Conservation (phyloP, 1,140 invertebrate genomes). For the Hylyphantes graminicola region DNA sequence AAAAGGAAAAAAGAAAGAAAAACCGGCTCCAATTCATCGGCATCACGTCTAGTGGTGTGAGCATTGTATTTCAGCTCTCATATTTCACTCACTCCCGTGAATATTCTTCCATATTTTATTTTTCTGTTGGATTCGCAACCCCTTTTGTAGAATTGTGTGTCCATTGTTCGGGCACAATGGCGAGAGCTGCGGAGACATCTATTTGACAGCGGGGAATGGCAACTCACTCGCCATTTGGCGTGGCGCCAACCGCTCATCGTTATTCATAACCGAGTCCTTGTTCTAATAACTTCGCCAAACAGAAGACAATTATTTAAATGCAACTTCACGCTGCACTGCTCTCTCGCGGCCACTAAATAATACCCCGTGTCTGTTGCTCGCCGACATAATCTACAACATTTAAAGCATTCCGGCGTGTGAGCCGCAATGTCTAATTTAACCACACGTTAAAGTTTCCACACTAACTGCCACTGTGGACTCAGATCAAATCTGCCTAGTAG, state of each 20-base stretch:
- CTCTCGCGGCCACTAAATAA: slow-evolving; percentile 24
- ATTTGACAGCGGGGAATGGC: slow-evolving; percentile 40
- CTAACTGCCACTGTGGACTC: slow-evolving; percentile 9
- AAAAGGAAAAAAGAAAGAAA: slow-evolving; percentile 22
- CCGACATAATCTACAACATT: slow-evolving; percentile 45
- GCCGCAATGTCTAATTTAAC: slow-evolving; percentile 48
- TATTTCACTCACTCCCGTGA: slow-evolving; percentile 49
- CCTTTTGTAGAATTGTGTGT: slow-evolving; percentile 51
- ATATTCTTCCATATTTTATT: slow-evolving; percentile 53
- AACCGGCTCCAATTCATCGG: slow-evolving; percentile 53
- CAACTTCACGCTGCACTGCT: slow-evolving; percentile 45
- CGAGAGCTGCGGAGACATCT: slow-evolving; percentile 39
- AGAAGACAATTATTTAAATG: slow-evolving; percentile 57
- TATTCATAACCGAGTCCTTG: slow-evolving; percentile 55
- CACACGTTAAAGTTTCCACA: slow-evolving; percentile 22
- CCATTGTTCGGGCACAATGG: slow-evolving; percentile 36
- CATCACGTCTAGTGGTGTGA: slow-evolving; percentile 41
- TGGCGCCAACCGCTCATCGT: slow-evolving; percentile 44
- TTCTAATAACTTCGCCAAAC: slow-evolving; percentile 56
- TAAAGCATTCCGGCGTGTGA: slow-evolving; percentile 49
- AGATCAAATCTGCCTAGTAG: slow-evolving; percentile 13
- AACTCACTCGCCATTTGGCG: slow-evolving; percentile 25
- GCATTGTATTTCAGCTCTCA: slow-evolving; percentile 53
- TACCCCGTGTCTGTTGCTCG: slow-evolving; percentile 32
- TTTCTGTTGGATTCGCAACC: slow-evolving; percentile 28